Conservation (phyloP, 1,140 invertebrate genomes). For the Aethina tumida region DNA sequence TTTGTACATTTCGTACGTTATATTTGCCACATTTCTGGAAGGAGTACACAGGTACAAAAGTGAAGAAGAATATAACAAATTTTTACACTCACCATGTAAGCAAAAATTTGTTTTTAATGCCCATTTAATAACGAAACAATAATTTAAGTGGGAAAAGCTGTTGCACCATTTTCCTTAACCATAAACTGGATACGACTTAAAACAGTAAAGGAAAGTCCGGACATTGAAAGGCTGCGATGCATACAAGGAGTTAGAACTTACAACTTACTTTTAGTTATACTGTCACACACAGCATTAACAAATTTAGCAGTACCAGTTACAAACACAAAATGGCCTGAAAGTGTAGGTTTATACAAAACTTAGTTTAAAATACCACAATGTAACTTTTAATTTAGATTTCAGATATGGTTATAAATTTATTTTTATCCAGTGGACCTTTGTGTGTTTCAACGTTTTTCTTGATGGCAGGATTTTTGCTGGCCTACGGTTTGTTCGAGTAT, state of each 20-base stretch:
- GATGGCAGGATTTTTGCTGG: slow-evolving; percentile 16
- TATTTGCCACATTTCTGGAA: slow-evolving; percentile 10
- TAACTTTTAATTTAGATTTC: slow-evolving; percentile 7
- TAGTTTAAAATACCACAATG: neutral
- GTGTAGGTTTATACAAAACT: slow-evolving; percentile 9
- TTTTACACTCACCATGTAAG: neutral
- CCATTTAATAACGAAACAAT: too few species aligned
- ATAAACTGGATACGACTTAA: slow-evolving; percentile 19
- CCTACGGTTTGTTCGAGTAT: slow-evolving; percentile 13
- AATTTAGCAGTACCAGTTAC: slow-evolving; percentile 12
- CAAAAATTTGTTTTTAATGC: too few species aligned
- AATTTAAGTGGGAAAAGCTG: slow-evolving; percentile 5
- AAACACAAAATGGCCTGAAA: slow-evolving; percentile 19
- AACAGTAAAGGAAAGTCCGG: slow-evolving; percentile 12
- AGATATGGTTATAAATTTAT: slow-evolving; percentile 12
- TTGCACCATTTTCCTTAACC: slow-evolving; percentile 16
- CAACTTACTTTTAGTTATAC: slow-evolving; percentile 17
- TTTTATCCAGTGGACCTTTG: slow-evolving; percentile 16
- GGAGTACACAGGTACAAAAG: slow-evolving; percentile 6
- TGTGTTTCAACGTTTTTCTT: slow-evolving; percentile 19
- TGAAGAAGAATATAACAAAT: slow-evolving; percentile 5
- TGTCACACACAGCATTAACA: slow-evolving; percentile 14
- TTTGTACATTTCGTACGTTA: slow-evolving; percentile 11
- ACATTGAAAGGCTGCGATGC: slow-evolving; percentile 15
- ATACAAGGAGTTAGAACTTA: slow-evolving; percentile 25